These are phyloP conservation scores for Eupithecia subumbrata DNA, from an alignment of 2,888 invertebrate species.

Conservation along the genomic window DNA sequence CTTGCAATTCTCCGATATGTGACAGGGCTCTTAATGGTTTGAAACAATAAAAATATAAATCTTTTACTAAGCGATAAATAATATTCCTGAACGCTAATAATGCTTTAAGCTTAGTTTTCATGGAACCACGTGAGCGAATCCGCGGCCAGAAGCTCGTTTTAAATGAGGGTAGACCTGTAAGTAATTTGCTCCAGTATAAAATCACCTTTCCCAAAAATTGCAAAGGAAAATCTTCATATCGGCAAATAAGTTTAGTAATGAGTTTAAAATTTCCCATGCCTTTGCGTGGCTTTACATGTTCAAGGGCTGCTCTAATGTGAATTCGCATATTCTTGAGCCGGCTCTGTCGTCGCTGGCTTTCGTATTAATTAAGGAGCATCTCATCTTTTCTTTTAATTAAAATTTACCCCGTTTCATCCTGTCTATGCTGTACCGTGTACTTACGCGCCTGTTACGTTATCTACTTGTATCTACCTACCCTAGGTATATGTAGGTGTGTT, in stretches of 20 bases:
- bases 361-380: conserved; percentile 37
- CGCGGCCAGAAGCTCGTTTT: neutral
- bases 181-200: neutral
- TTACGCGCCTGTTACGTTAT: neutral
- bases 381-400: conserved; percentile 42
- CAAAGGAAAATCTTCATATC: neutral
- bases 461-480: neutral
- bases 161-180: neutral
- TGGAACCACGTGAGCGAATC: neutral
- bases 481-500: neutral
- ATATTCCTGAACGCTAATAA: too few relatives aligned
- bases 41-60: neutral
- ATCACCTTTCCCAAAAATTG: neutral
- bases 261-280: neutral
- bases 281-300: neutral
- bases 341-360: conserved; percentile 17
- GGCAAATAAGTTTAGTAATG: neutral
- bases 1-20: too few relatives aligned
- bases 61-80: neutral
- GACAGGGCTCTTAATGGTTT: neutral
- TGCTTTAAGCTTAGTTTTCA: neutral
- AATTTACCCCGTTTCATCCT: conserved; percentile 22
- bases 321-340: conserved; percentile 31
- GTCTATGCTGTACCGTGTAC: neutral
- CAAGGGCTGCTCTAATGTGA: conserved; percentile 12